phyloP scores from a whole-genome alignment of 1,140 invertebrate species.

The Stratiolaelaps scimitus region DNA sequence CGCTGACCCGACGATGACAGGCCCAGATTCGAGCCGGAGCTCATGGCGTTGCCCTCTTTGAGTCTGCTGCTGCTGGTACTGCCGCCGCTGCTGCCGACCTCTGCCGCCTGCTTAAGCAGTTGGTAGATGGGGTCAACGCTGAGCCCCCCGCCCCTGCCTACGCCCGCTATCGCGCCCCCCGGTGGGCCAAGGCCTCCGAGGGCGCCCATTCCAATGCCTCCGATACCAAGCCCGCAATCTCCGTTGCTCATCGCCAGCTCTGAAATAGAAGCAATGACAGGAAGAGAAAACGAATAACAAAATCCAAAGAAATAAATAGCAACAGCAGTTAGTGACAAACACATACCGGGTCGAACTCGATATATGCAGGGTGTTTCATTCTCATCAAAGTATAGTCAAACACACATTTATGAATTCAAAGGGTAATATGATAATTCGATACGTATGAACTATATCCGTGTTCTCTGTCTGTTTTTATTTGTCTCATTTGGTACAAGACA shows the following conservation, averaged over 20 bases:
- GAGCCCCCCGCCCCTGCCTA: conserved; percentile 46
- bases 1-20: conserved; percentile 34
- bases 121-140: conserved; percentile 73
- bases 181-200: conserved; percentile 48
- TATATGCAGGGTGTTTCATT: too few relatives aligned
- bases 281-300: too few relatives aligned
- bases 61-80: conserved; percentile 27
- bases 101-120: conserved; percentile 77
- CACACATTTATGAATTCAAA: too few relatives aligned
- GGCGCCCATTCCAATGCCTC: not conserved
- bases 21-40: conserved; percentile 45
- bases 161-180: conserved; percentile 50
- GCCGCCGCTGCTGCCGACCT: conserved; percentile 48
- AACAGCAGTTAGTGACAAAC: too few relatives aligned
- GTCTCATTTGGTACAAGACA: too few relatives aligned
- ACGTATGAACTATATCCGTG: too few relatives aligned
- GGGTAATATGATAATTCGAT: too few relatives aligned
- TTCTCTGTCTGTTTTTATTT: too few relatives aligned
- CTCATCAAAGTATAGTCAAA: too few relatives aligned
- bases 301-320: too few relatives aligned
- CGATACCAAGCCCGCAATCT: conserved; percentile 6
- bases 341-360: too few relatives aligned
- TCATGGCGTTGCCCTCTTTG: conserved; percentile 68
- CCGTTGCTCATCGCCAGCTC: conserved; percentile 26
- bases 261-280: too few relatives aligned